Evolutionary conservation across 2,888 invertebrate species (phyloP).

Genomic region (Callyntrura guangdongensis): DNA sequence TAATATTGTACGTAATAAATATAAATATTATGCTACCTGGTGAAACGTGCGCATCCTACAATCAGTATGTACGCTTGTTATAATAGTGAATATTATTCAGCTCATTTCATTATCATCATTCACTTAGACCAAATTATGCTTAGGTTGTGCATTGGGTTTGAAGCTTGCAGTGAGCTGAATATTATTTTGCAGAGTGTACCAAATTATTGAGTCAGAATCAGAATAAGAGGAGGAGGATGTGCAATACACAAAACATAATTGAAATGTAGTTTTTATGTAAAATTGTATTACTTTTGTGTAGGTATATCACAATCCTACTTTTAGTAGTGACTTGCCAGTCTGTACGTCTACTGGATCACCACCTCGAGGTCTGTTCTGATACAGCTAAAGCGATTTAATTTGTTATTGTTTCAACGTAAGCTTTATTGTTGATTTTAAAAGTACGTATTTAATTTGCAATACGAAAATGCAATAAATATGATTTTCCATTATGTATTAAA

Average conservation of each 20-base stretch:
- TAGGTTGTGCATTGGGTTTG: too few relatives aligned
- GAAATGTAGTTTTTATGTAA: conserved; percentile 24
- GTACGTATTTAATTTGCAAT: too few relatives aligned
- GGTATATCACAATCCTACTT: too few relatives aligned
- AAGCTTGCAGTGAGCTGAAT: conserved; percentile 18
- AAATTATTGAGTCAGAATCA: conserved; percentile 22
- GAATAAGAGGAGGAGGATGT: neutral
- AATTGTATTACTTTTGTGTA: too few relatives aligned
- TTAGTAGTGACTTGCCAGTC: too few relatives aligned
- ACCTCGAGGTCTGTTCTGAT: too few relatives aligned
- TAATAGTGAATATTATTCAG: neutral
- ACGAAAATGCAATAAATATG: too few relatives aligned
- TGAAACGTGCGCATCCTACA: conserved; percentile 1
- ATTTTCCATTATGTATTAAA: too few relatives aligned
- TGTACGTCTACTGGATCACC: too few relatives aligned
- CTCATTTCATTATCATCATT: neutral
- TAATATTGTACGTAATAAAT: neutral
- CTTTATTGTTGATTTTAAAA: too few relatives aligned
- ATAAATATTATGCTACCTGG: neutral
- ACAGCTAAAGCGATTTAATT: too few relatives aligned
- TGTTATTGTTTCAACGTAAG: too few relatives aligned
- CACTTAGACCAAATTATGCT: neutral
- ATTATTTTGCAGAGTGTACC: neutral
- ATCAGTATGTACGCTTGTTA: neutral
- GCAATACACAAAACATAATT: conserved; percentile 19